Conservation (phyloP, 1,140 invertebrate species). For the Radopholus similis region DNA sequence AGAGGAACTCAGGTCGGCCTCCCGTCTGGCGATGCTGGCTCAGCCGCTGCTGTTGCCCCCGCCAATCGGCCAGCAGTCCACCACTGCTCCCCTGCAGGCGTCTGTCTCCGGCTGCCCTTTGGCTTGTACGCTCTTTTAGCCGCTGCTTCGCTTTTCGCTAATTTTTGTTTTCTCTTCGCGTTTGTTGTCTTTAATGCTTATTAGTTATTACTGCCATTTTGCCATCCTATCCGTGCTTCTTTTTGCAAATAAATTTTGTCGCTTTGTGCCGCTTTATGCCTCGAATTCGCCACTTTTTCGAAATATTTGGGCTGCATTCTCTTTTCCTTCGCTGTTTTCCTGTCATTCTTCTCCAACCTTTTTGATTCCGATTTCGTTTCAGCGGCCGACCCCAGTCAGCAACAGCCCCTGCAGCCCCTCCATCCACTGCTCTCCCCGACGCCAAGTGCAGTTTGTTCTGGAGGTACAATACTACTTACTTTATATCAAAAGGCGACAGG, state of each 20-base stretch:
- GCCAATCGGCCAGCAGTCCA: too few relatives aligned
- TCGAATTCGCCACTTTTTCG: background rate
- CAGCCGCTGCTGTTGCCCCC: constrained; percentile 9
- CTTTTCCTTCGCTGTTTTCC: background rate
- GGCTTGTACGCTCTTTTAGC: background rate
- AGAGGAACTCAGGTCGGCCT: background rate
- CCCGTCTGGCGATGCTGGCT: background rate
- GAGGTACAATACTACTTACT: background rate
- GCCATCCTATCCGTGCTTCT: background rate
- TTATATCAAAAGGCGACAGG: background rate
- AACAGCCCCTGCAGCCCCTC: background rate
- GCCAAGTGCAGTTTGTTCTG: background rate
- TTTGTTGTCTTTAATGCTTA: background rate
- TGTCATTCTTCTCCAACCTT: background rate
- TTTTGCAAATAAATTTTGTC: background rate
- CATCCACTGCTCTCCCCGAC: background rate
- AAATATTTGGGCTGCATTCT: background rate
- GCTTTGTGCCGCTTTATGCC: background rate
- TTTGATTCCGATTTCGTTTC: background rate
- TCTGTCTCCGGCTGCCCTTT: too few relatives aligned
- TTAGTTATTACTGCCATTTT: background rate
- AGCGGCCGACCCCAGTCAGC: background rate
- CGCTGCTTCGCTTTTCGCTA: too few relatives aligned
- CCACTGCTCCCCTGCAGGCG: too few relatives aligned
- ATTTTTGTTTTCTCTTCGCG: background rate